These are phyloP conservation scores for Globodera rostochiensis DNA, from an alignment of 1,140 invertebrate genomes.

Conservation along the genomic window DNA sequence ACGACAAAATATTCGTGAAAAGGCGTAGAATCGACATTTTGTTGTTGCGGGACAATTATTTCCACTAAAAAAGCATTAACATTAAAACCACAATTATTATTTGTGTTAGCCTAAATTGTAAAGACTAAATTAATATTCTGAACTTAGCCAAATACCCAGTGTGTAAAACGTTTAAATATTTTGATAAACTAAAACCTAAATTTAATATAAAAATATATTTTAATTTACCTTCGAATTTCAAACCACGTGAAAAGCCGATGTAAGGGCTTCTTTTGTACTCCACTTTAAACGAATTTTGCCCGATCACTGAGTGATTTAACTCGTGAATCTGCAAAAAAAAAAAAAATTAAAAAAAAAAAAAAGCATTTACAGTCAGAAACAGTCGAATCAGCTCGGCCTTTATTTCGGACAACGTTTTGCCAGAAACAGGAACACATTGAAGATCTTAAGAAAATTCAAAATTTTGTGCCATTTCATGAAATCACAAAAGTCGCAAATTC, in stretches of 20 bases:
- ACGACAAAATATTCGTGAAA: conserved; percentile 22
- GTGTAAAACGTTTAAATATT: neutral
- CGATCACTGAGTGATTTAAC: conserved; percentile 94
- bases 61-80: conserved; percentile 9
- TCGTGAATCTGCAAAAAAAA: conserved; percentile 81
- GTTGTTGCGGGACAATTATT: conserved; percentile 22
- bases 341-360: conserved; percentile 13
- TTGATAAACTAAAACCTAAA: neutral
- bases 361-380: conserved; percentile 83
- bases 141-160: too few species aligned
- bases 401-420: conserved; percentile 88
- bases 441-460: conserved; percentile 75
- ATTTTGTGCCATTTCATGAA: neutral
- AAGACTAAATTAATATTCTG: too few species aligned
- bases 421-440: conserved; percentile 91
- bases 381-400: conserved; percentile 98
- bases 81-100: too few species aligned
- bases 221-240: conserved; percentile 61
- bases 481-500: too few species aligned
- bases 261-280: conserved; percentile 89
- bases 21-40: neutral
- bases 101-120: too few species aligned
- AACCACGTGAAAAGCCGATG: conserved; percentile 67
- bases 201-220: neutral
- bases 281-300: conserved; percentile 93